phyloP scores from a whole-genome alignment of 2,113 vertebrate species.

The Aegotheles bennettii region DNA sequence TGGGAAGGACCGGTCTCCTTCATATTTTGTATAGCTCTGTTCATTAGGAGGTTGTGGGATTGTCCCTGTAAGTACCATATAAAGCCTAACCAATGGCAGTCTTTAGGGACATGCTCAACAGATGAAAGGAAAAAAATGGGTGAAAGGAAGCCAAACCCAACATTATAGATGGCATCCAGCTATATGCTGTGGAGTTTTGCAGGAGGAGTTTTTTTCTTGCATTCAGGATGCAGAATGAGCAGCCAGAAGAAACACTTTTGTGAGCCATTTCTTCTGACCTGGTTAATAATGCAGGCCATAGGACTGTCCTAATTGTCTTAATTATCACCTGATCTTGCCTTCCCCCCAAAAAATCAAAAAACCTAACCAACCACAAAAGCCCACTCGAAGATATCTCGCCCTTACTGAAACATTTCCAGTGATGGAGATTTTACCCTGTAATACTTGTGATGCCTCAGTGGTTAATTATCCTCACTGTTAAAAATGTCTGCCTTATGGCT shows the following conservation, averaged over 20 bases:
- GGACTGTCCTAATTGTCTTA: neutral
- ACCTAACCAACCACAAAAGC: too few species aligned
- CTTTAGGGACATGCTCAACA: neutral
- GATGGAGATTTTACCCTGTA: neutral
- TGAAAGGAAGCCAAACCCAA: neutral
- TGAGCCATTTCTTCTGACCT: neutral
- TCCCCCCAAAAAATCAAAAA: neutral
- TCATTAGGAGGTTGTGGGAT: neutral
- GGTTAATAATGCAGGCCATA: neutral
- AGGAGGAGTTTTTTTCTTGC: neutral
- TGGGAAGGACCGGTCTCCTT: neutral
- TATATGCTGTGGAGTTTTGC: neutral
- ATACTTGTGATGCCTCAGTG: neutral
- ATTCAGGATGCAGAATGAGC: neutral
- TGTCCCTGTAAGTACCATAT: neutral
- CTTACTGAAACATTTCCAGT: neutral
- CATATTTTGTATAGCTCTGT: neutral
- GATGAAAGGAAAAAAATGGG: neutral
- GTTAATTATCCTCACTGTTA: neutral
- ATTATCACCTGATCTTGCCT: neutral
- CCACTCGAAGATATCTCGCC: neutral
- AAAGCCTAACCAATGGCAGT: neutral
- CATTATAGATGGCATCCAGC: neutral
- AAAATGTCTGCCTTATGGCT: neutral
- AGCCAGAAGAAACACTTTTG: neutral